Evolutionary conservation across 2,113 vertebrate species (phyloP).

Genomic region (Oreochromis tanganicae): DNA sequence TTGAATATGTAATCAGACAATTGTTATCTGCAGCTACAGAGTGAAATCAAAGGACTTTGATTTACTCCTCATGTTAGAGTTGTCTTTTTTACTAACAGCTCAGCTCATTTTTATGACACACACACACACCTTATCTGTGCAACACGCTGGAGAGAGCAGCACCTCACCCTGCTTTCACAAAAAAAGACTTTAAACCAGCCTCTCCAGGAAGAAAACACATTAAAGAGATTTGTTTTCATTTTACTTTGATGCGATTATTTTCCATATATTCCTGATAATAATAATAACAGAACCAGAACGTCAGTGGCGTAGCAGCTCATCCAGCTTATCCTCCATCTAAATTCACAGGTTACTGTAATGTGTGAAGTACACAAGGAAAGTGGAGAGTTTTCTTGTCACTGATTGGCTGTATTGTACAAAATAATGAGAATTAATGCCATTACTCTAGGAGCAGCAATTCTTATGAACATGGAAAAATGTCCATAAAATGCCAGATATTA

Average conservation of each 20-base stretch:
- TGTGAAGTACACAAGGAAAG: not conserved
- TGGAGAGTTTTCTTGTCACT: not conserved
- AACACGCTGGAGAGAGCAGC: not conserved
- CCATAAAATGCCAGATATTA: fast-evolving
- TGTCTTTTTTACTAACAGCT: not conserved
- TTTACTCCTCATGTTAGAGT: not conserved
- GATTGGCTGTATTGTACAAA: not conserved
- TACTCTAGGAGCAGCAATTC: fast-evolving
- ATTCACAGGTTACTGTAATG: not conserved
- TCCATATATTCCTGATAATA: not conserved
- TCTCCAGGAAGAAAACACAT: not conserved
- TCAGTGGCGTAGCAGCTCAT: not conserved
- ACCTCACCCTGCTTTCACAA: not conserved
- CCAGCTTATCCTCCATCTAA: not conserved
- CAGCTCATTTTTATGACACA: not conserved
- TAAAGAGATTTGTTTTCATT: not conserved
- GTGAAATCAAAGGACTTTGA: not conserved
- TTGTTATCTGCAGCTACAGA: not conserved
- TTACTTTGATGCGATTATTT: not conserved
- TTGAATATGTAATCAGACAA: not conserved
- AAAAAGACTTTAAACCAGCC: not conserved
- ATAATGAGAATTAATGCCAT: not conserved
- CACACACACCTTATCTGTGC: fast-evolving
- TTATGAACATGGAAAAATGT: not conserved
- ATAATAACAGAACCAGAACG: not conserved